Percentiles rank a stretch among this genome's conserved stretches.
These are phyloP conservation scores for Myodes glareolus DNA, from an alignment of 2,113 vertebrate species.

Conservation along the genomic window DNA sequence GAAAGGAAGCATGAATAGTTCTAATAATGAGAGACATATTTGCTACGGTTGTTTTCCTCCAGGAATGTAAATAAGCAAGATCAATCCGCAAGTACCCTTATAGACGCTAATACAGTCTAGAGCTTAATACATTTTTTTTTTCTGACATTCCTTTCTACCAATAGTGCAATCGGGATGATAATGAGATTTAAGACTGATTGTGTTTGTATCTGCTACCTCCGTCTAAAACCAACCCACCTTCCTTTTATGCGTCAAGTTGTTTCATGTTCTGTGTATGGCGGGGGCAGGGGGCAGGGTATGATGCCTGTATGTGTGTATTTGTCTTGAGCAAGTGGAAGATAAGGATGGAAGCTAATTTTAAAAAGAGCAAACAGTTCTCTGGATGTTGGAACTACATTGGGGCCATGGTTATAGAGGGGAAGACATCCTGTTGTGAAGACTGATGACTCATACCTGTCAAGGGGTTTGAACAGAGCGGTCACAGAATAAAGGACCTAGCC, in stretches of 20 bases:
- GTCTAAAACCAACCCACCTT: background rate
- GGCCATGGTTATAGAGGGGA: rapidly evolving
- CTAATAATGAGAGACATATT: background rate
- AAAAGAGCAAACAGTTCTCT: too few relatives aligned
- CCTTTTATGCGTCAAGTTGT: background rate
- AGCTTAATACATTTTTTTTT: background rate
- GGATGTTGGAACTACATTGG: rapidly evolving
- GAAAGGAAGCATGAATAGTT: background rate
- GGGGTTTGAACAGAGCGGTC: background rate
- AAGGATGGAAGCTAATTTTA: background rate
- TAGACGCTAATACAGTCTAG: background rate
- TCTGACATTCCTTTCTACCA: background rate
- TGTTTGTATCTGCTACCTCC: background rate
- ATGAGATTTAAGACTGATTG: background rate
- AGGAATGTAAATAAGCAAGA: slow-evolving; percentile 39
- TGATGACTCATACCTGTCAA: background rate
- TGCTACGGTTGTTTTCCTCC: background rate
- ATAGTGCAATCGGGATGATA: background rate
- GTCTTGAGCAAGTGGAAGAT: background rate
- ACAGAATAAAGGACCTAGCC: too few relatives aligned
- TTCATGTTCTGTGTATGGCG: too few relatives aligned
- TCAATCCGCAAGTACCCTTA: background rate
- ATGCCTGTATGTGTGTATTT: background rate
- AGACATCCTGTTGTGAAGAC: rapidly evolving
- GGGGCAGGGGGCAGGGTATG: rapidly evolving